These are phyloP conservation scores for Sebastes reedi DNA, from an alignment of 2,797 vertebrate species.

Conservation along the genomic window DNA sequence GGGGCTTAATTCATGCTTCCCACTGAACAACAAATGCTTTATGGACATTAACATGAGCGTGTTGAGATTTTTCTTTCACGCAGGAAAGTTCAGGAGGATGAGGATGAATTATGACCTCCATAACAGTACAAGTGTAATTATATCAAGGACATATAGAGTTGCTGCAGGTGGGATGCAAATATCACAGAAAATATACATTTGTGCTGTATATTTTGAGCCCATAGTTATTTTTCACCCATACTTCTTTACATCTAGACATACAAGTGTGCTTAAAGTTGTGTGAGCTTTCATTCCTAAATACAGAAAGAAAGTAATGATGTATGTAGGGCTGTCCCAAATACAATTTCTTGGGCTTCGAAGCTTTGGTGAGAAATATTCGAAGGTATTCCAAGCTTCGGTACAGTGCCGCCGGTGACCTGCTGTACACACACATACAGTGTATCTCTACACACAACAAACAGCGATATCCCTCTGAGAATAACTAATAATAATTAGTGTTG, in stretches of 20 bases:
- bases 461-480: too few species aligned
- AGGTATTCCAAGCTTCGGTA: too few species aligned
- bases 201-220: conserved; percentile 30
- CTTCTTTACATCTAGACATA: neutral
- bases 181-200: conserved; percentile 63
- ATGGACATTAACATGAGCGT: conserved; percentile 60
- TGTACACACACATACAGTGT: too few species aligned
- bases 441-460: too few species aligned
- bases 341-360: too few species aligned
- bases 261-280: neutral
- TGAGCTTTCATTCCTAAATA: neutral
- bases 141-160: conserved; percentile 70
- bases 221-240: conserved; percentile 34
- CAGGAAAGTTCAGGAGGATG: conserved; percentile 75
- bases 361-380: too few species aligned
- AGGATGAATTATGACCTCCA: conserved; percentile 78
- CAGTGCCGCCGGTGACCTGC: too few species aligned
- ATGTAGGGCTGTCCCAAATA: too few species aligned
- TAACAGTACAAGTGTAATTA: conserved; percentile 73
- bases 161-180: conserved; percentile 76
- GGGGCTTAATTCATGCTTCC: conserved; percentile 67
- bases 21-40: conserved; percentile 61
- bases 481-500: too few species aligned
- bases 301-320: neutral
- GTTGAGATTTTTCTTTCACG: conserved; percentile 40